Evolutionary conservation across 2,113 vertebrate genomes (phyloP).

Genomic region (Cyprinodon tularosa): DNA sequence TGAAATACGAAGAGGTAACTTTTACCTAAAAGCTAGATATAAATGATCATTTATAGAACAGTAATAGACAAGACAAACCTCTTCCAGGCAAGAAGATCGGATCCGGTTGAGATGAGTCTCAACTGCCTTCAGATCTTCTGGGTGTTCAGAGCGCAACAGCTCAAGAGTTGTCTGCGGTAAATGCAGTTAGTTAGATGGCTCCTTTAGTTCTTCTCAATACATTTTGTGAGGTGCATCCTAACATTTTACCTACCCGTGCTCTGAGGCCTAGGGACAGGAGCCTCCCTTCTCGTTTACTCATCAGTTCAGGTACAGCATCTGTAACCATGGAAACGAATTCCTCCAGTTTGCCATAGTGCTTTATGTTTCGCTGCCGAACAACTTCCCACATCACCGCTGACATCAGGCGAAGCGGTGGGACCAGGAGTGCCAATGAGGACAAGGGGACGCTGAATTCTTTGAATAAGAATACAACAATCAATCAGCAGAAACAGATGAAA

Average conservation of each 20-base stretch:
- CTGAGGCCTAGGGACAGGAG: constrained; percentile 85
- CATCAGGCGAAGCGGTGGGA: constrained; percentile 79
- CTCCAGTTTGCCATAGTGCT: constrained; percentile 83
- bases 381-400: constrained; percentile 85
- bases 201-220: not conserved
- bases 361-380: constrained; percentile 72
- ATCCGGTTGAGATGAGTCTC: constrained; percentile 78
- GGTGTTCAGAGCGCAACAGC: constrained; percentile 77
- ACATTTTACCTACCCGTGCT: constrained; percentile 80
- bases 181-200: not conserved
- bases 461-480: not conserved
- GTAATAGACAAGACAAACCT: constrained; percentile 55
- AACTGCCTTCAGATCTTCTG: constrained; percentile 78
- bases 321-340: constrained; percentile 83
- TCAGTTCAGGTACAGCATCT: constrained; percentile 81
- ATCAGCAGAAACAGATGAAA: not conserved
- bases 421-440: constrained; percentile 76
- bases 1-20: not conserved
- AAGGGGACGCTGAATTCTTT: constrained; percentile 75
- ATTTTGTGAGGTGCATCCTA: not conserved
- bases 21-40: not conserved
- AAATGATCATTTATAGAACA: not conserved
- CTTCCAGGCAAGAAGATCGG: constrained; percentile 70
- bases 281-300: constrained; percentile 82
- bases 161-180: constrained; percentile 75